phyloP scores from a whole-genome alignment of 1,140 invertebrate species.

The Probaryconus sp. region DNA sequence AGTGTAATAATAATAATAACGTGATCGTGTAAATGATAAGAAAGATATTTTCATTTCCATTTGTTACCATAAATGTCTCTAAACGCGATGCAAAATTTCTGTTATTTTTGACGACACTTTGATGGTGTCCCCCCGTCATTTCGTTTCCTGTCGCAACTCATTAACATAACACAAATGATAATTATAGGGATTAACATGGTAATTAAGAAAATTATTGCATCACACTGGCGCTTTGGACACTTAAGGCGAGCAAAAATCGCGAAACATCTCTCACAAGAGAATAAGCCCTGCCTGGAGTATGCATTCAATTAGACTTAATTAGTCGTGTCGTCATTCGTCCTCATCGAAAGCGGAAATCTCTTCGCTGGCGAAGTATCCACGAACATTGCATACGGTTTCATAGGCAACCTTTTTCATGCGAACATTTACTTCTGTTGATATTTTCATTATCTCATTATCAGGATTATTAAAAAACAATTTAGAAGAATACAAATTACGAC shows the following conservation, averaged over 20 bases:
- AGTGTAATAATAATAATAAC: too few species aligned
- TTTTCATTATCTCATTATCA: too few species aligned
- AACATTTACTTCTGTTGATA: slow-evolving; percentile 9
- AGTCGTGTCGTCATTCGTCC: slow-evolving; percentile 65
- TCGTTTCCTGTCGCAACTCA: slow-evolving; percentile 73
- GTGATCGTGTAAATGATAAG: too few species aligned
- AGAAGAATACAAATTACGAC: too few species aligned
- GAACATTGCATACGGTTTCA: slow-evolving; percentile 40
- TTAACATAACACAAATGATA: slow-evolving; percentile 70
- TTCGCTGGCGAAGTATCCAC: too few species aligned
- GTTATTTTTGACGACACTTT: too few species aligned
- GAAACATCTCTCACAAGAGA: slow-evolving; percentile 47
- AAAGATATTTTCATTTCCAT: too few species aligned
- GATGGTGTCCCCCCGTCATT: too few species aligned
- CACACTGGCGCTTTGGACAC: slow-evolving; percentile 51
- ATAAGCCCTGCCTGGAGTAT: slow-evolving; percentile 57
- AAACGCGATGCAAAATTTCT: too few species aligned
- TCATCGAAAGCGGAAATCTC: slow-evolving; percentile 64
- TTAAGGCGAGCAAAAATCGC: slow-evolving; percentile 58
- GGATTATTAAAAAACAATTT: too few species aligned
- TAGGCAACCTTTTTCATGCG: slow-evolving; percentile 11
- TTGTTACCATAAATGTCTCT: too few species aligned
- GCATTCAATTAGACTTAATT: slow-evolving; percentile 75
- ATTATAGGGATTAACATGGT: slow-evolving; percentile 72
- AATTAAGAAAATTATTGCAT: slow-evolving; percentile 72